phyloP scores from a whole-genome alignment of 2,888 invertebrate genomes.

The Agrochola litura region DNA sequence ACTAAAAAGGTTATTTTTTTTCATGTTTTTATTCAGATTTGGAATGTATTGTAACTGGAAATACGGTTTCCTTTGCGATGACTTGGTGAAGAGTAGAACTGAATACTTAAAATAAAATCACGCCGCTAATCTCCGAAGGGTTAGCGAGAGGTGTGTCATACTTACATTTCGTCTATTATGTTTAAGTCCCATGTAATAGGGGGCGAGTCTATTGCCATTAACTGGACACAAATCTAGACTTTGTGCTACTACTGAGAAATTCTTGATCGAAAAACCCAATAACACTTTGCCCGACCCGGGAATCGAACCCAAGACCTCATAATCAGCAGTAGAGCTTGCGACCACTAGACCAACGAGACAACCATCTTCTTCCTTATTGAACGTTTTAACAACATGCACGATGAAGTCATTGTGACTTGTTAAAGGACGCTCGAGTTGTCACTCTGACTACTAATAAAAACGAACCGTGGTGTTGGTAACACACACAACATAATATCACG shows the following conservation, averaged over 20 bases:
- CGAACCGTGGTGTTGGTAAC: background rate
- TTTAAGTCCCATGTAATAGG: too few species aligned
- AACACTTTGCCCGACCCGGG: background rate
- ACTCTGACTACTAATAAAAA: background rate
- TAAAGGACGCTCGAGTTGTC: background rate
- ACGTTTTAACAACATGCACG: background rate
- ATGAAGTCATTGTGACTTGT: background rate
- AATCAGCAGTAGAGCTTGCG: background rate
- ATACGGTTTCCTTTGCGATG: background rate
- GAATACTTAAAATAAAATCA: too few species aligned
- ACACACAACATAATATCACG: too few species aligned
- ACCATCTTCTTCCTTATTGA: background rate
- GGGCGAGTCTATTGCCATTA: too few species aligned
- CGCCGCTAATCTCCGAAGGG: too few species aligned
- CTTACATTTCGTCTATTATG: too few species aligned
- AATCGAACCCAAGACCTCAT: background rate
- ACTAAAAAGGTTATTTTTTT: slow-evolving; percentile 8
- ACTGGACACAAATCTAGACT: too few species aligned
- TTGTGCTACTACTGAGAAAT: background rate
- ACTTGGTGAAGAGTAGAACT: background rate
- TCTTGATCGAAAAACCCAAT: background rate
- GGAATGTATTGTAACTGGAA: background rate
- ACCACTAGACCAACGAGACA: too few species aligned
- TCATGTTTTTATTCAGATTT: background rate
- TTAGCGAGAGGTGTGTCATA: too few species aligned